These are phyloP conservation scores for Ypsolopha scabrella DNA, from an alignment of 2,888 invertebrate genomes.

Conservation along the genomic window DNA sequence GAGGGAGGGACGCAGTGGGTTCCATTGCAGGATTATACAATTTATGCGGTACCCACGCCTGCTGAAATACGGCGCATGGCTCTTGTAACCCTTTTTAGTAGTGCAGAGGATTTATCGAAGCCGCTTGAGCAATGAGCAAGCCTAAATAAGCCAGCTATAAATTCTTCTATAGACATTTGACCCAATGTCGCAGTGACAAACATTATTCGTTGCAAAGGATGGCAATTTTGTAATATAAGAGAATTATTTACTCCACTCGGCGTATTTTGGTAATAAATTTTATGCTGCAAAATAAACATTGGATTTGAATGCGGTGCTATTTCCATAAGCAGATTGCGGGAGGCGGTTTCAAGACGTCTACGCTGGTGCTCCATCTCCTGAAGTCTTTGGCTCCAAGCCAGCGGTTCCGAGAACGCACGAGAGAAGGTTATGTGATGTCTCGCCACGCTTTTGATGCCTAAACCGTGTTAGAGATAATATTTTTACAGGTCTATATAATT, in stretches of 20 bases:
- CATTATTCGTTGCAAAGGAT: not conserved
- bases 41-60: conserved; percentile 57
- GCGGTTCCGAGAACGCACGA: conserved; percentile 56
- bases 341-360: conserved; percentile 44
- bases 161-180: not conserved
- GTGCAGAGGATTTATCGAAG: conserved; percentile 55
- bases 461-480: conserved; percentile 56
- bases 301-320: conserved; percentile 32
- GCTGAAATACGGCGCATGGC: conserved; percentile 55
- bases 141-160: conserved; percentile 32
- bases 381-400: conserved; percentile 46
- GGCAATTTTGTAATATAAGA: not conserved
- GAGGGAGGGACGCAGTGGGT: too few species aligned
- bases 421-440: conserved; percentile 67
- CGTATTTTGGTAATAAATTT: conserved; percentile 2
- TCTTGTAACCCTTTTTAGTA: conserved; percentile 52
- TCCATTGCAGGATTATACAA: conserved; percentile 42
- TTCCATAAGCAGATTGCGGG: conserved; percentile 58
- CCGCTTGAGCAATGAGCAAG: conserved; percentile 28
- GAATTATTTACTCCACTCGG: not conserved
- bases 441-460: conserved; percentile 63
- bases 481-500: conserved; percentile 18
- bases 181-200: not conserved
- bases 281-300: conserved; percentile 35
- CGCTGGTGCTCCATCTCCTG: conserved; percentile 54